Conservation (phyloP, 2,797 vertebrate genomes). For the Sebastes steindachneri region DNA sequence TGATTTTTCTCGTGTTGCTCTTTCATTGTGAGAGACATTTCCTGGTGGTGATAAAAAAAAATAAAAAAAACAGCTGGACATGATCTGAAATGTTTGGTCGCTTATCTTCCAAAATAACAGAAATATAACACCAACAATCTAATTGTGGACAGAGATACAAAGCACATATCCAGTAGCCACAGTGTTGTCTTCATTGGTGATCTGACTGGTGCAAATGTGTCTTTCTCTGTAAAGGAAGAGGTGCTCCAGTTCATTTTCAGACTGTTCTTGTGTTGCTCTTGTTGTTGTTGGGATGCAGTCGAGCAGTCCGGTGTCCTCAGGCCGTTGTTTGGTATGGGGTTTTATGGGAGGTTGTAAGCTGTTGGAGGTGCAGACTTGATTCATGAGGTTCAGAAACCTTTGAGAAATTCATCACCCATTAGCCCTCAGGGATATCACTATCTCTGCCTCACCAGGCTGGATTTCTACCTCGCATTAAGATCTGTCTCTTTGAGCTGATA, state of each 20-base stretch:
- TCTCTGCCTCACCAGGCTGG: neutral
- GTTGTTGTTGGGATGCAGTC: constrained; percentile 4
- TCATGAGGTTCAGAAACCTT: constrained; percentile 30
- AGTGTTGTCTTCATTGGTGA: neutral
- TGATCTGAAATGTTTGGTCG: neutral
- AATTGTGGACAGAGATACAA: neutral
- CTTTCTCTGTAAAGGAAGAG: neutral
- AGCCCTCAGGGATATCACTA: constrained; percentile 6
- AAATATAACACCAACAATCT: neutral
- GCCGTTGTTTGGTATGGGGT: neutral
- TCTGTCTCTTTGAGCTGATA: neutral
- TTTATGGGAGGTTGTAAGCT: constrained; percentile 8
- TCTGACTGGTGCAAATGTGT: neutral
- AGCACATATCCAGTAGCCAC: neutral
- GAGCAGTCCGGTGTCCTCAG: constrained; percentile 16
- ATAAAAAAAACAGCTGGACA: neutral
- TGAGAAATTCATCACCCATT: constrained; percentile 19
- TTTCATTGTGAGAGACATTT: neutral
- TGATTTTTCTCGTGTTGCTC: neutral
- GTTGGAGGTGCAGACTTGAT: constrained; percentile 33
- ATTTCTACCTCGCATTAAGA: neutral
- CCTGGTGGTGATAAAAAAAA: neutral
- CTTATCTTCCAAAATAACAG: neutral
- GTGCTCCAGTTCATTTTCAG: neutral
- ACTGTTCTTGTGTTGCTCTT: neutral